Evolutionary conservation across 2,888 invertebrate species (phyloP).

Genomic region (Globia sparganii): DNA sequence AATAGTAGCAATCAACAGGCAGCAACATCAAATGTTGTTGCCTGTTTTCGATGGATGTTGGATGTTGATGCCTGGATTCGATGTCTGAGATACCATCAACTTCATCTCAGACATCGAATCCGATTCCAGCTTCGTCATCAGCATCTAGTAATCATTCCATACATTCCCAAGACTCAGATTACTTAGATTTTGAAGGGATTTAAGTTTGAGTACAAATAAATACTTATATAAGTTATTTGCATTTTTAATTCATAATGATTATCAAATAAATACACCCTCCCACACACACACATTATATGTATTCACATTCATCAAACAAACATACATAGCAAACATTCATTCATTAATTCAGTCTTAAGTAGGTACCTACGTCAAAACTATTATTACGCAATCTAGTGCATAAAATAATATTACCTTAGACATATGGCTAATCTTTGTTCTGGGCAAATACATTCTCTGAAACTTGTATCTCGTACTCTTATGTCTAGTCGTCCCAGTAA

Average conservation of each 20-base stretch:
- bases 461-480: slow-evolving; percentile 61
- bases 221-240: slow-evolving; percentile 62
- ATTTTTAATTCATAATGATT: slow-evolving; percentile 64
- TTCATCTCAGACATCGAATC: slow-evolving; percentile 59
- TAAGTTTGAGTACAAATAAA: slow-evolving; percentile 68
- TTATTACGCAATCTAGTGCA: slow-evolving; percentile 59
- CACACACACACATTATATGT: slow-evolving; percentile 52
- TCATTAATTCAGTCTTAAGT: slow-evolving; percentile 55
- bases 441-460: slow-evolving; percentile 64
- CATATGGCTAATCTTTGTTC: slow-evolving; percentile 64
- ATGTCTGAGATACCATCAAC: slow-evolving; percentile 62
- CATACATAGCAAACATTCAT: slow-evolving; percentile 52
- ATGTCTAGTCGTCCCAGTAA: slow-evolving; percentile 59
- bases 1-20: slow-evolving; percentile 61
- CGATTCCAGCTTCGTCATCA: slow-evolving; percentile 64
- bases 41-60: no score
- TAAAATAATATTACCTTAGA: slow-evolving; percentile 60
- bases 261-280: slow-evolving; percentile 50
- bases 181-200: slow-evolving; percentile 66
- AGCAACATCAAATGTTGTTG: no score
- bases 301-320: slow-evolving; percentile 52
- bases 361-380: slow-evolving; percentile 53
- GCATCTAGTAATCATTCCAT: slow-evolving; percentile 65
- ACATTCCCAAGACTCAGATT: slow-evolving; percentile 63
- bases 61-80: no score